Base-by-base conservation (phyloP, 2,113 vertebrate species). In the Syrrhaptes paradoxus region DNA sequence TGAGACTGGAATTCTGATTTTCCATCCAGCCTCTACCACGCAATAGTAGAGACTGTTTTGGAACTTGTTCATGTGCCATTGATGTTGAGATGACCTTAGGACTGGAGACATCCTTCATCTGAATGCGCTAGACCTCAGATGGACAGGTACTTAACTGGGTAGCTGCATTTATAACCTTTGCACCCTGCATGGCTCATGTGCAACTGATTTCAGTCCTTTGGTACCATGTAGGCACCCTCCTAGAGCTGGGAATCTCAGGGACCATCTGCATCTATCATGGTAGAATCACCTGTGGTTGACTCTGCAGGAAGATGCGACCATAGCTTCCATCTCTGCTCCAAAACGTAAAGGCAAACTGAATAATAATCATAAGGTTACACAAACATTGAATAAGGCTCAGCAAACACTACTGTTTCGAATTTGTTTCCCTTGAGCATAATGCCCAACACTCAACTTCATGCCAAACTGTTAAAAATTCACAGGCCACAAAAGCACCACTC, bases 211-310 rank as follows among this genome's bases (percentile, higher is more conserved):
- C 7, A 14, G 8, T 22, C 13, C 36, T 25, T 4, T 41, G 28
- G 18, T 3, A 1, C 7, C 1, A 6, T 6, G 3, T 3, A 45
- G 57, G 54, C 0, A 8, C 11, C 4, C 5, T 54, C 0, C 4
- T 16, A 34, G 61, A 79, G 49, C 32, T 61, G 49, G 51, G 16
- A 59, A 17, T 18, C 4, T 46, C 52, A 80, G 70, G 24, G 36
- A 18, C 25, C 43, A 3, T n/a, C 58, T 21, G 7, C 43, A 19
- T 20, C 48, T 21, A 1, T 2, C 29, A 6, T 41, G 62, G 31
- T 15, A 28, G 48, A 54, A 54, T 15, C 1, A 0, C 18, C 43
- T 49, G 16, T 16, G 7, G 6, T 4, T 65, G 49, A 59, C 79
- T 3, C 6, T 24, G 14, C 6, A 17, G 43, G n/a, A 46, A 54